Evolutionary conservation across 2,797 vertebrate species (phyloP).

Genomic region (Hafferia zeledoni): DNA sequence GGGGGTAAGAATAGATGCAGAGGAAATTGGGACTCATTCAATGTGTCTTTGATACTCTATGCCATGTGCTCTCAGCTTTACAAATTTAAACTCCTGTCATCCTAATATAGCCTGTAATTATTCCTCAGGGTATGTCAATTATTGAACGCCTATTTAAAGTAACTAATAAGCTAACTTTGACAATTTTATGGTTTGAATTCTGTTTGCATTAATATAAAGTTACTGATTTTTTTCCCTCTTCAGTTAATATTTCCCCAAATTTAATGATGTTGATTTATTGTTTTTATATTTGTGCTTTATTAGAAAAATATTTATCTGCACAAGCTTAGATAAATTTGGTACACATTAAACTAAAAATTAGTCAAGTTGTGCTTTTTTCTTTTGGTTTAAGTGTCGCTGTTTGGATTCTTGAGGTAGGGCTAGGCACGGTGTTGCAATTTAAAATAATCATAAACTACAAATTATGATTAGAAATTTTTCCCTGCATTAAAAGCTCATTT

Average conservation of each 20-base stretch:
- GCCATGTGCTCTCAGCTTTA: not conserved
- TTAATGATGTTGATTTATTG: slow-evolving; percentile 4
- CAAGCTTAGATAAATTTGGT: not conserved
- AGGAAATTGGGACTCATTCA: not conserved
- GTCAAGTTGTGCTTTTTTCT: not conserved
- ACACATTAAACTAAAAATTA: not conserved
- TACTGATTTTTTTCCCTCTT: not conserved
- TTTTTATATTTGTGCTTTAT: slow-evolving; percentile 36
- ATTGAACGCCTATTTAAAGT: slow-evolving; percentile 54
- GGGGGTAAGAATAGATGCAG: not conserved
- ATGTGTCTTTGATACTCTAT: not conserved
- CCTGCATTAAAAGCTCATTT: not conserved
- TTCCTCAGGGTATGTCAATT: slow-evolving; percentile 41
- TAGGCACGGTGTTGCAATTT: not conserved
- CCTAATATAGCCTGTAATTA: slow-evolving; percentile 61
- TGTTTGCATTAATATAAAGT: not conserved
- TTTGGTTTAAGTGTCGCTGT: not conserved
- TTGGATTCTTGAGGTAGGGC: not conserved
- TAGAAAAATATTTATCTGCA: not conserved
- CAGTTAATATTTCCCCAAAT: not conserved
- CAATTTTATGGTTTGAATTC: slow-evolving; percentile 28
- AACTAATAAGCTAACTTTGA: slow-evolving; percentile 34
- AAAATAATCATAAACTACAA: not conserved
- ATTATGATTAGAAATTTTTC: not conserved
- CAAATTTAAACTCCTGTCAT: slow-evolving; percentile 16